Evolutionary conservation across 2,888 invertebrate genomes (phyloP).

Genomic region (Diarsia rubi): DNA sequence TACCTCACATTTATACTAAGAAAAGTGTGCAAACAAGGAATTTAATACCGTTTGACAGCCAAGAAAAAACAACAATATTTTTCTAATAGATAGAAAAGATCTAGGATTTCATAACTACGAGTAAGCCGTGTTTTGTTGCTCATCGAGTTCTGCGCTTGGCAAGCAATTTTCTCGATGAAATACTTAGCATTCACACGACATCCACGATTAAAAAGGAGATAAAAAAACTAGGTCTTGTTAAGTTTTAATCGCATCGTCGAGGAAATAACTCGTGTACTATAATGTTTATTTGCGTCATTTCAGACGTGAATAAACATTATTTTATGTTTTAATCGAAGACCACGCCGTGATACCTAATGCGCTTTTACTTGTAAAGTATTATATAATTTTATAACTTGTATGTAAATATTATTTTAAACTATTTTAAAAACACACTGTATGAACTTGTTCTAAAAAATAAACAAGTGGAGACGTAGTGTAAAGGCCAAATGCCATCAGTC

Average conservation of each 20-base stretch:
- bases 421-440: neutral
- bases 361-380: neutral
- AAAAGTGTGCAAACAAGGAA: conserved; percentile 6
- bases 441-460: neutral
- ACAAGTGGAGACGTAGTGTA: neutral
- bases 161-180: conserved; percentile 43
- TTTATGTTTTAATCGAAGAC: neutral
- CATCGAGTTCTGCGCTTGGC: conserved; percentile 23
- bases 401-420: neutral
- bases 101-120: neutral
- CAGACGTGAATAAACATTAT: neutral
- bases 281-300: neutral
- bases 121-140: neutral
- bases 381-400: neutral
- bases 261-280: neutral
- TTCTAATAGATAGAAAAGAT: conserved; percentile 1
- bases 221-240: neutral
- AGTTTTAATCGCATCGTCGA: neutral
- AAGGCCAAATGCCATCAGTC: neutral
- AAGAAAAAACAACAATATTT: neutral
- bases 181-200: conserved; percentile 27
- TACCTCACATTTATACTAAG: conserved; percentile 5
- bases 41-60: neutral
- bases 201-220: neutral
- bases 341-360: neutral